Evolutionary conservation across 2,797 vertebrate species (phyloP).

Genomic region (Sebastiscus tertius): DNA sequence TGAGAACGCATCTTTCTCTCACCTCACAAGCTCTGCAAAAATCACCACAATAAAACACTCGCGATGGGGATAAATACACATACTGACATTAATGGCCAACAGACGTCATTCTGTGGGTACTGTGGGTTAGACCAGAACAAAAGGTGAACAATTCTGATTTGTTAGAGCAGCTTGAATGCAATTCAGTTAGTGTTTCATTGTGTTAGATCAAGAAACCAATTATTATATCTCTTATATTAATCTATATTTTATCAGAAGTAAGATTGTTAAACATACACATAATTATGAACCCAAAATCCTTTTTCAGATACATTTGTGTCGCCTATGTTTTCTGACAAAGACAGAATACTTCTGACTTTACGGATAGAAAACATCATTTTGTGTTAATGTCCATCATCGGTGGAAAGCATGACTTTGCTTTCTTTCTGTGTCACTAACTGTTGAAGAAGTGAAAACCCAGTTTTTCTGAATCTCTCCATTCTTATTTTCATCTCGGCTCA

Average conservation of each 20-base stretch:
- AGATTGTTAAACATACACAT: constrained; percentile 64
- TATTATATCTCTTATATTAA: constrained; percentile 69
- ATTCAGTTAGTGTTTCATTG: constrained; percentile 46
- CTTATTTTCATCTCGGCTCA: constrained; percentile 10
- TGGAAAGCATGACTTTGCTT: constrained; percentile 35
- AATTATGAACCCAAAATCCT: constrained; percentile 28
- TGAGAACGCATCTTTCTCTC: constrained; percentile 22
- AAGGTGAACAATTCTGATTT: constrained; percentile 29
- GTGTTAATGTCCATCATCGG: constrained; percentile 65
- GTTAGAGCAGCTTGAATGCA: constrained; percentile 36
- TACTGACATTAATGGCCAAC: constrained; percentile 37
- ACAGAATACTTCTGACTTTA: constrained; percentile 31
- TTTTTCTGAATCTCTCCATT: not conserved
- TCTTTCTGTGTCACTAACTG: constrained; percentile 20
- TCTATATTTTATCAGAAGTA: constrained; percentile 59
- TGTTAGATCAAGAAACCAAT: constrained; percentile 60
- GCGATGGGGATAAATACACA: constrained; percentile 26
- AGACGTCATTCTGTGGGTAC: constrained; percentile 21
- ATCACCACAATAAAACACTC: constrained; percentile 51
- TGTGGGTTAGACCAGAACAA: constrained; percentile 21
- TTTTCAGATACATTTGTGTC: constrained; percentile 52
- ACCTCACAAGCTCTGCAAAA: constrained; percentile 36
- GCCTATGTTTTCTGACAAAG: constrained; percentile 33
- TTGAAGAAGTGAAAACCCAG: not conserved
- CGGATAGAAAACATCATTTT: constrained; percentile 40